Evolutionary conservation across 1,140 invertebrate genomes (phyloP).

Genomic region (Pectinophora gossypiella): DNA sequence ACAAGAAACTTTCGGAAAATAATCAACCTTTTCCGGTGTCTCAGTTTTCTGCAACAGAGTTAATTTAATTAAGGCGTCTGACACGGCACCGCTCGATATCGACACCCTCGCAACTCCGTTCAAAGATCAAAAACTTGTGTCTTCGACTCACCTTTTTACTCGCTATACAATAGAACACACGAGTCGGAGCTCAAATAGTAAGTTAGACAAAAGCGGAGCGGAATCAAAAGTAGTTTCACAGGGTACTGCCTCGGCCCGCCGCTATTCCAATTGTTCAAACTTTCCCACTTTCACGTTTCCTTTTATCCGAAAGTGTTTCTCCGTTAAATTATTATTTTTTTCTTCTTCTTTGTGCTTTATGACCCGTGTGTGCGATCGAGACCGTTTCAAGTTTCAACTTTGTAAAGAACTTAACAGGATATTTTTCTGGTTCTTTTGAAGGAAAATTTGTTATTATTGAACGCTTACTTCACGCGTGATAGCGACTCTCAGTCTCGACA

Average conservation of each 20-base stretch:
- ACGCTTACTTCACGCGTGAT: too few relatives aligned
- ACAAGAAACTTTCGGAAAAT: too few relatives aligned
- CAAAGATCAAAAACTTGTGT: slow-evolving; percentile 43
- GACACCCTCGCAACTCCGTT: slow-evolving; percentile 17
- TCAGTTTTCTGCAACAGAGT: slow-evolving; percentile 39
- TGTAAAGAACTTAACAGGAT: background rate
- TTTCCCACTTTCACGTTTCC: slow-evolving; percentile 65
- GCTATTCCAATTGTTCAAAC: slow-evolving; percentile 60
- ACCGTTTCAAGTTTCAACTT: slow-evolving; percentile 19
- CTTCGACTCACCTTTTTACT: slow-evolving; percentile 39
- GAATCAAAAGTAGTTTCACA: slow-evolving; percentile 60
- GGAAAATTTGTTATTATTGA: too few relatives aligned
- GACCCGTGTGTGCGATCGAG: slow-evolving; percentile 41
- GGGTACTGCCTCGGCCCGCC: slow-evolving; percentile 37
- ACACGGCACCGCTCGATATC: slow-evolving; percentile 24
- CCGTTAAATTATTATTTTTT: slow-evolving; percentile 68
- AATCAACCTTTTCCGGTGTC: too few relatives aligned
- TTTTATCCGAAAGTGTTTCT: slow-evolving; percentile 62
- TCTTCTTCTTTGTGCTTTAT: slow-evolving; percentile 42
- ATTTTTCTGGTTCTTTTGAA: background rate
- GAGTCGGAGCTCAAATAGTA: slow-evolving; percentile 56
- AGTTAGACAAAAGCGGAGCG: slow-evolving; percentile 67
- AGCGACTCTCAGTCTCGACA: too few relatives aligned
- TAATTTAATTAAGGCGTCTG: slow-evolving; percentile 42
- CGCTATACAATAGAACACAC: slow-evolving; percentile 50